Evolutionary conservation across 37 sponge, comb jelly and placozoan species (phyloP).

Genomic region (Tethya wilhelma): DNA sequence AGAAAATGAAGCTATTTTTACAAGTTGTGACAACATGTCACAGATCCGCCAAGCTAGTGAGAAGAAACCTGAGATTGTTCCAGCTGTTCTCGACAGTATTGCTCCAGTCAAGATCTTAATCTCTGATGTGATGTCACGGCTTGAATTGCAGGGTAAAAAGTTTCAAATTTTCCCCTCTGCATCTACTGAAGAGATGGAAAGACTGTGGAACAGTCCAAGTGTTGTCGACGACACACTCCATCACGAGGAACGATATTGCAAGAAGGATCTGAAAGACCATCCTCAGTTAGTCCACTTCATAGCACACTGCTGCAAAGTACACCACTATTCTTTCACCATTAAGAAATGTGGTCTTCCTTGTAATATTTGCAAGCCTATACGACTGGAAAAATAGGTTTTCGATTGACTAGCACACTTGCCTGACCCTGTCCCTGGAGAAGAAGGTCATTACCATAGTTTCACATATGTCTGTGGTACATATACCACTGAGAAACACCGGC

Average conservation of each 20-base stretch:
- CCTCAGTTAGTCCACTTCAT: conserved; percentile 10
- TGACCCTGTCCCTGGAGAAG: too few species aligned
- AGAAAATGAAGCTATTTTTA: conserved; percentile 35
- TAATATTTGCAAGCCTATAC: too few species aligned
- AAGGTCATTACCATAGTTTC: too few species aligned
- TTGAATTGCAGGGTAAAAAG: conserved; percentile 16
- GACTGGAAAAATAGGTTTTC: too few species aligned
- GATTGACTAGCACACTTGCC: too few species aligned
- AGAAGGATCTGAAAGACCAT: not conserved
- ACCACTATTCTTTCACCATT: too few species aligned
- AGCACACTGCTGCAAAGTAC: conserved; percentile 44
- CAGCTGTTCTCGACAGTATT: conserved; percentile 20
- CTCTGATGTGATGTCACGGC: conserved; percentile 17
- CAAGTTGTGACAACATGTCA: conserved; percentile 42
- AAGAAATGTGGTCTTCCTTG: too few species aligned
- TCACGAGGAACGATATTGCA: not conserved
- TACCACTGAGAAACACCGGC: too few species aligned
- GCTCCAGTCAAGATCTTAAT: conserved; percentile 40
- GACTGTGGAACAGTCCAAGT: not conserved
- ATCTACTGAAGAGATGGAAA: conserved; percentile 6
- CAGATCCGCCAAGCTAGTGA: conserved; percentile 36
- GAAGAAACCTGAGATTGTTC: conserved; percentile 20
- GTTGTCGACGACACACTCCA: conserved; percentile 17
- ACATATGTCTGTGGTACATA: too few species aligned
- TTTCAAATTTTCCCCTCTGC: conserved; percentile 17